Base-by-base conservation (phyloP, 2,888 invertebrate genomes). In the Lycocerus yunnanus region DNA sequence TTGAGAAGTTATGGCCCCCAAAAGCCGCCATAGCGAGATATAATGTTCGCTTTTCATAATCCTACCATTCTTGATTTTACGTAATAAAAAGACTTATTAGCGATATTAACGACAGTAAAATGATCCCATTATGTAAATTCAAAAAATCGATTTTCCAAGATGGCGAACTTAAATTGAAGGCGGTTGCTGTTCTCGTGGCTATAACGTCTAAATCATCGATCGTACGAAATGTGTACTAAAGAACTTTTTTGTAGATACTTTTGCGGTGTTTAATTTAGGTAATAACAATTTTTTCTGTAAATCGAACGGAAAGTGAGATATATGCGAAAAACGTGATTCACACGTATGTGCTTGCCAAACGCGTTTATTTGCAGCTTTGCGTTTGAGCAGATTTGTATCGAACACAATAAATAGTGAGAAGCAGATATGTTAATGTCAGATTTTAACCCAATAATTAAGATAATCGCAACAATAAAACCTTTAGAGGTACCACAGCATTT, bases 361-460 rank as follows among this genome's bases (percentile, higher is more conserved):
- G 43, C 43, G n/a, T n/a, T 43, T 5, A 6, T n/a, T n/a, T 8
- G 43, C 43, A 43, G 8, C 5, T 43, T 43, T 27, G 27, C 13
- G 6, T 43, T 61, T 69, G 66, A 69, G 21, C 73, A 73, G 77
- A 77, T 78, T 63, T 71, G 61, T 72, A 77, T 76, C 77, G 43
- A n/a, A 43, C n/a, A 43, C 43, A 43, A 43, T 43, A 43, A 43
- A 43, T 43, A 43, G 43, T 43, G n/a, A 43, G 43, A 43, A 43
- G 43, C 80, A 83, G 84, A 83, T 84, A 84, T 84, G 84, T 84
- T 85, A 84, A 85, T 85, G 83, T 82, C 80, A 78, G 79, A 77
- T 76, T 83, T 82, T 83, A 84, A 84, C 84, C 83, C 83, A 84
- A 83, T 84, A 85, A 85, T 85, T 86, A 85, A 85, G 85, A 85